phyloP scores from a whole-genome alignment of 92 coral and sea anemone species.

The Parazoanthus darwini region DNA sequence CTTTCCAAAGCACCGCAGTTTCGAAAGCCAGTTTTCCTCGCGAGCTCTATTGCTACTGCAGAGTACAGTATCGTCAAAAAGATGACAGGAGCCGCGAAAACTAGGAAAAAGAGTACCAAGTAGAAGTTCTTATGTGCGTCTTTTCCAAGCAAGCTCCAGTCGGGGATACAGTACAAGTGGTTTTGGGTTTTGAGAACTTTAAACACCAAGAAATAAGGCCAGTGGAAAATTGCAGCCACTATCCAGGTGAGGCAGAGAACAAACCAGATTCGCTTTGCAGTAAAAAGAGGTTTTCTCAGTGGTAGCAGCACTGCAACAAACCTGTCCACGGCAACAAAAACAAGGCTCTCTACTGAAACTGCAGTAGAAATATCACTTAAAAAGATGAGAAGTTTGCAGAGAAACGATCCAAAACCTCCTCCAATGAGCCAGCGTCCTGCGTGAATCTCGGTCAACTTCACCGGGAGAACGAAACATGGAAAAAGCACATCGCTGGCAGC shows the following conservation, averaged over 20 bases:
- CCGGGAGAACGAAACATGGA: conserved; percentile 2
- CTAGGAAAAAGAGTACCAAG: neutral
- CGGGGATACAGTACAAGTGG: neutral
- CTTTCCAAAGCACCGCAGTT: conserved; percentile 6
- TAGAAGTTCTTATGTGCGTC: neutral
- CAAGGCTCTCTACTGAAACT: neutral
- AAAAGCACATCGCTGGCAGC: neutral
- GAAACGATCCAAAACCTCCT: neutral
- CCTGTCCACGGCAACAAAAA: neutral
- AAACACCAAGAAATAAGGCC: neutral
- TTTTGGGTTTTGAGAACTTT: neutral
- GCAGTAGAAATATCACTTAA: conserved; percentile 3
- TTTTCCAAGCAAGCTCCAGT: neutral
- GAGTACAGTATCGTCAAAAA: conserved; percentile 5
- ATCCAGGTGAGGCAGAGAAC: conserved; percentile 3
- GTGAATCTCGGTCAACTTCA: neutral
- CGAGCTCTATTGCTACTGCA: neutral
- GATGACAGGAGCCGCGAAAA: neutral
- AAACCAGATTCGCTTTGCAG: neutral
- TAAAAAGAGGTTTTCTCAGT: conserved; percentile 3
- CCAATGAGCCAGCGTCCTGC: neutral
- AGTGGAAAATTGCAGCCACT: neutral
- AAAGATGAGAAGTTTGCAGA: conserved; percentile 10
- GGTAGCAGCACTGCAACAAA: conserved; percentile 1
- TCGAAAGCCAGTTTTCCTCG: neutral